phyloP scores from a whole-genome alignment of 1,140 invertebrate species.

The Solen grandis region DNA sequence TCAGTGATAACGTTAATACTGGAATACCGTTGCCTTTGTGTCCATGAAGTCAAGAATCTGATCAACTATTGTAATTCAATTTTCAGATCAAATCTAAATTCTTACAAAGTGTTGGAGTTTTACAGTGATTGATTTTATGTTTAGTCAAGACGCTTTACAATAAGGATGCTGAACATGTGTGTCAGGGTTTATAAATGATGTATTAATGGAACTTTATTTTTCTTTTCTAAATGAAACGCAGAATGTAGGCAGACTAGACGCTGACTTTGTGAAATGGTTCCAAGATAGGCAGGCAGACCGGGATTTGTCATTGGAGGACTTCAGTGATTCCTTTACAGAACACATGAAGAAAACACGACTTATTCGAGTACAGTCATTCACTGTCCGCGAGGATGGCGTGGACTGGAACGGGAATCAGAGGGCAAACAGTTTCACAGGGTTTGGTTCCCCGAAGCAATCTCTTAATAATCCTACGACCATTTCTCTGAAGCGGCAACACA shows the following conservation, averaged over 20 bases:
- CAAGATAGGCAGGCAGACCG: neutral
- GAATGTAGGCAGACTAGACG: slow-evolving; percentile 21
- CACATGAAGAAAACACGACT: slow-evolving; percentile 54
- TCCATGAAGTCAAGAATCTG: no score
- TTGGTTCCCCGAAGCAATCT: neutral
- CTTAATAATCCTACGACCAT: neutral
- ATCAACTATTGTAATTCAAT: no score
- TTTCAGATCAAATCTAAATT: no score
- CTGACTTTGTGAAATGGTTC: slow-evolving; percentile 39
- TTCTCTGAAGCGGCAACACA: slow-evolving; percentile 38
- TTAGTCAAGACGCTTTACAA: no score
- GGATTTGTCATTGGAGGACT: slow-evolving; percentile 27
- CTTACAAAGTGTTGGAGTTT: no score
- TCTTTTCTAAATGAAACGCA: no score
- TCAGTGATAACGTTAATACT: no score
- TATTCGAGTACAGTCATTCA: slow-evolving; percentile 48
- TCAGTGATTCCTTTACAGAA: slow-evolving; percentile 27
- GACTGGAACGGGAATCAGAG: slow-evolving; percentile 42
- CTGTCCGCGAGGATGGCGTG: slow-evolving; percentile 18
- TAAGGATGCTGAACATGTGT: no score
- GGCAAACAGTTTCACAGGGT: slow-evolving; percentile 49
- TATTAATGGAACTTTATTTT: no score
- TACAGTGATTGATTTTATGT: no score
- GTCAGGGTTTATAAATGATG: no score
- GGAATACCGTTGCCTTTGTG: no score